Percentiles rank a stretch among this genome's conserved stretches.
Conservation (phyloP, 92 coral and sea anemone genomes). For the Palythoa grandis region DNA sequence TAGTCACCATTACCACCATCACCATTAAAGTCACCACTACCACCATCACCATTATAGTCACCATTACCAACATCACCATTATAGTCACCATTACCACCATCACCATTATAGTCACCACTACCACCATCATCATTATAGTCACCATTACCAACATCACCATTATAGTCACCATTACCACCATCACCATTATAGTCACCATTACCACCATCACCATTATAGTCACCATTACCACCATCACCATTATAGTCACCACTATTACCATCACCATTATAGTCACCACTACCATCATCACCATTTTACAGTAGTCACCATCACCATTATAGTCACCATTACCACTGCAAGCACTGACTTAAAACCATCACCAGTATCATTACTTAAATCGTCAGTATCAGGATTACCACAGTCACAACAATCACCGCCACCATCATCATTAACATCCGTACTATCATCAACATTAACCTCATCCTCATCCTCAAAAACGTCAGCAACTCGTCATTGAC, state of each 20-base stretch:
- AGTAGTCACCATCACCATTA: background rate
- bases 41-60: background rate
- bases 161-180: background rate
- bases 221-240: background rate
- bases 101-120: background rate
- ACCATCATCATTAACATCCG: background rate
- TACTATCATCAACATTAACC: background rate
- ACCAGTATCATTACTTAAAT: background rate
- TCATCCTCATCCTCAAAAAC: background rate
- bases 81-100: background rate
- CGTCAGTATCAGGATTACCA: background rate
- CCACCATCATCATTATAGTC: background rate
- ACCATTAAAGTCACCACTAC: background rate
- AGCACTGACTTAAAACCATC: background rate
- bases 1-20: background rate
- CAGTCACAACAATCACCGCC: background rate
- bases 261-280: background rate
- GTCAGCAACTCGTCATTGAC: background rate
- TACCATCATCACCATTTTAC: too few relatives aligned
- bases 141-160: background rate
- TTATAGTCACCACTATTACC: background rate
- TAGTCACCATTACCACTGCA: background rate
- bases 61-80: background rate
- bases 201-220: background rate
- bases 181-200: background rate